Evolutionary conservation across 2,888 invertebrate genomes (phyloP).

Genomic region (Amorpha juglandis): DNA sequence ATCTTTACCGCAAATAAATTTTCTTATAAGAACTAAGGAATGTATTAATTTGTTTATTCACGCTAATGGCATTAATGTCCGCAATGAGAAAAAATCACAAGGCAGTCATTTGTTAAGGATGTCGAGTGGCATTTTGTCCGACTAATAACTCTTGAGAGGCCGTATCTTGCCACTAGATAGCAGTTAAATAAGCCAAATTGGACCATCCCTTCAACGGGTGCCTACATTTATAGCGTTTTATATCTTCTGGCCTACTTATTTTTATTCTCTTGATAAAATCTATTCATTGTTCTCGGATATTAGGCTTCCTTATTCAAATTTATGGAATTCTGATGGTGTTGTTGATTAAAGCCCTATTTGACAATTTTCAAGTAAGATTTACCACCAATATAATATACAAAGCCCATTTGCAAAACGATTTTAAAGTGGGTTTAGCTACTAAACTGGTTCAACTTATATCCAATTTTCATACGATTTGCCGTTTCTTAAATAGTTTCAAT

Average conservation of each 20-base stretch:
- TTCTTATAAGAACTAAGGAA: not conserved
- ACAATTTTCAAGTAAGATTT: no score
- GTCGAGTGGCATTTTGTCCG: slow-evolving; percentile 65
- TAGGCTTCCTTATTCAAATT: slow-evolving; percentile 22
- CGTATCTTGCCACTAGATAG: slow-evolving; percentile 66
- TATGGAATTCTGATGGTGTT: not conserved
- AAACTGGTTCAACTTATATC: no score
- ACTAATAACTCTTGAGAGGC: slow-evolving; percentile 68
- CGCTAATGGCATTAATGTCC: not conserved
- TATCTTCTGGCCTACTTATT: slow-evolving; percentile 59
- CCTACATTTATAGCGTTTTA: slow-evolving; percentile 64
- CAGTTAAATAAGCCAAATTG: slow-evolving; percentile 78
- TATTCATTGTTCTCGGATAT: slow-evolving; percentile 49
- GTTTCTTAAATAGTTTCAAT: no score
- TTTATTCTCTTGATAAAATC: slow-evolving; percentile 53
- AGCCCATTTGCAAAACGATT: no score
- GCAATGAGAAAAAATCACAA: slow-evolving; percentile 34
- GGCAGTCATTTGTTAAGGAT: slow-evolving; percentile 62
- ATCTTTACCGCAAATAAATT: no score
- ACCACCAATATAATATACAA: no score
- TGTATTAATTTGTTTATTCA: not conserved
- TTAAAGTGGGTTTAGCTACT: no score
- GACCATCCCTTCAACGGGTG: slow-evolving; percentile 61
- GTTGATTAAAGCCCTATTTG: not conserved
- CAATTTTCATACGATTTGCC: no score